Evolutionary conservation across 2,888 invertebrate genomes (phyloP).

Genomic region (Operophtera brumata): DNA sequence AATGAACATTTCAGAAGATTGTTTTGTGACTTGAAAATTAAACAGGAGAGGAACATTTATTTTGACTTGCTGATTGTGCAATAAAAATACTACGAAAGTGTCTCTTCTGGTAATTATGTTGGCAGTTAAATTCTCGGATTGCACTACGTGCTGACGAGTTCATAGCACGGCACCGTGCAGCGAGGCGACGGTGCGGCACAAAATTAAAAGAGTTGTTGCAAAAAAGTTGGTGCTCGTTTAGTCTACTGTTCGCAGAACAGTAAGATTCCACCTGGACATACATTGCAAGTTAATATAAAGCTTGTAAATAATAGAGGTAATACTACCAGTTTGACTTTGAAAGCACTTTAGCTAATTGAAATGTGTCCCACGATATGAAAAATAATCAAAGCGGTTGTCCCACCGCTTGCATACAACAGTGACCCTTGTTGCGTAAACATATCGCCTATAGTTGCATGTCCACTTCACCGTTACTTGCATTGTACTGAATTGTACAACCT

Average conservation of each 20-base stretch:
- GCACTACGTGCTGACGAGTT: not conserved
- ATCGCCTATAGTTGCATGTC: conserved; percentile 7
- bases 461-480: conserved; percentile 23
- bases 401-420: not conserved
- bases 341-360: conserved; percentile 1
- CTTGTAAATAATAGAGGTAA: too few species aligned
- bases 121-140: not conserved
- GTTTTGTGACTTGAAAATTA: conserved; percentile 12
- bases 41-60: conserved; percentile 8
- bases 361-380: conserved; percentile 3
- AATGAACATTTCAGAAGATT: conserved; percentile 14
- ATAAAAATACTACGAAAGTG: not conserved
- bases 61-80: conserved; percentile 15
- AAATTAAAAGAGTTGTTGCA: too few species aligned
- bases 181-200: too few species aligned
- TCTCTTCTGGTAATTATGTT: not conserved
- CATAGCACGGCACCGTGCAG: too few species aligned
- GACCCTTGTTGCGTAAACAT: conserved; percentile 10
- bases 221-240: too few species aligned
- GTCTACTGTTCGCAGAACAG: too few species aligned
- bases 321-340: not conserved
- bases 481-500: conserved; percentile 19
- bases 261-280: too few species aligned
- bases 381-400: not conserved
- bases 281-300: too few species aligned